phyloP scores from a whole-genome alignment of 2,113 vertebrate species.

The Lepisosteus osseus region DNA sequence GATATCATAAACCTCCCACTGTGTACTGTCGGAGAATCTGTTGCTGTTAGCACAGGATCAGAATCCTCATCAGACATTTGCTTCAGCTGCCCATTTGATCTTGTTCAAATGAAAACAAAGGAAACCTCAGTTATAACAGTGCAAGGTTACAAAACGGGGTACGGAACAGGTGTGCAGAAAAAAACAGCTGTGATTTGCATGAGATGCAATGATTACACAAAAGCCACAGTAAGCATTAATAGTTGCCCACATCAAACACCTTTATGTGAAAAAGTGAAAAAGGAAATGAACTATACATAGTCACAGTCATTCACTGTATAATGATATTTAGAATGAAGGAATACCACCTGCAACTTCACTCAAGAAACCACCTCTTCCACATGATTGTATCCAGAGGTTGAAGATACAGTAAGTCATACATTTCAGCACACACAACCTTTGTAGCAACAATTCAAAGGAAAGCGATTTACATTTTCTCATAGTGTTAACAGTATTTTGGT shows the following conservation, averaged over 20 bases:
- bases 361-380: neutral
- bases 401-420: neutral
- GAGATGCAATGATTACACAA: too few relatives aligned
- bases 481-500: conserved; percentile 24
- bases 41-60: too few relatives aligned
- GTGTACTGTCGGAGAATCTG: too few relatives aligned
- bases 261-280: conserved; percentile 69
- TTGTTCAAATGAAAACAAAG: too few relatives aligned
- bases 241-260: conserved; percentile 66
- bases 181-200: too few relatives aligned
- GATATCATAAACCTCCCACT: too few relatives aligned
- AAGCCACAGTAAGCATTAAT: conserved; percentile 15
- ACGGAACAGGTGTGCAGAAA: too few relatives aligned
- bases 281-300: conserved; percentile 47
- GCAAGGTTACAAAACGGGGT: too few relatives aligned
- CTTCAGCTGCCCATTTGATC: too few relatives aligned
- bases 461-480: conserved; percentile 15
- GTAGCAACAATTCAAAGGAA: neutral
- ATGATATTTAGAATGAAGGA: conserved; percentile 22
- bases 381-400: neutral
- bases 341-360: neutral
- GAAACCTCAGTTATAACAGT: too few relatives aligned
- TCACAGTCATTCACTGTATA: conserved; percentile 26
- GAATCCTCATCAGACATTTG: too few relatives aligned
- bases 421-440: conserved; percentile 1